Conservation (phyloP, 2,113 vertebrate genomes). For the Seriola aureovittata region DNA sequence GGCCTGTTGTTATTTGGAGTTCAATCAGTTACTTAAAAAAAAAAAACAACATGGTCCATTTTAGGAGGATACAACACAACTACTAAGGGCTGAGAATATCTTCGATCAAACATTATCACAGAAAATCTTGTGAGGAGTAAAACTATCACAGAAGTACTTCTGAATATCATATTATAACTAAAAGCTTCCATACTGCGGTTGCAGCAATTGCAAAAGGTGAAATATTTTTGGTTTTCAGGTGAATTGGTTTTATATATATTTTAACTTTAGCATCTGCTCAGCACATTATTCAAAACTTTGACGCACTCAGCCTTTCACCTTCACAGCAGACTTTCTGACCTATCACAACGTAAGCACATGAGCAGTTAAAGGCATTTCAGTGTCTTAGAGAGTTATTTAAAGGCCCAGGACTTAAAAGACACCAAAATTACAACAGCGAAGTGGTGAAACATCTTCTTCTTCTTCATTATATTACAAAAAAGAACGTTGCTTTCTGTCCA, state of each 20-base stretch:
- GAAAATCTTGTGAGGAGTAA: not conserved
- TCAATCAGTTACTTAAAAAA: not conserved
- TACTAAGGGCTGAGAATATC: not conserved
- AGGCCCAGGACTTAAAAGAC: not conserved
- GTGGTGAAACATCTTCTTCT: not conserved
- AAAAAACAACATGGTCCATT: not conserved
- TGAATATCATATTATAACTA: not conserved
- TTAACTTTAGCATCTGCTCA: conserved; percentile 35
- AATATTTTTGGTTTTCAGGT: not conserved
- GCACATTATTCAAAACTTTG: conserved; percentile 15
- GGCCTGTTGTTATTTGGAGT: not conserved
- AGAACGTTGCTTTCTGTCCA: not conserved
- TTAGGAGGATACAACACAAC: not conserved
- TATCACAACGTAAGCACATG: not conserved
- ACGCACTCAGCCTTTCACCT: not conserved
- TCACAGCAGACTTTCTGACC: conserved; percentile 3
- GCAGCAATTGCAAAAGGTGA: not conserved
- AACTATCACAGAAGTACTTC: not conserved
- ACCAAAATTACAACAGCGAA: not conserved
- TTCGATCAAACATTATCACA: not conserved
- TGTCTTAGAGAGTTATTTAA: too few relatives aligned
- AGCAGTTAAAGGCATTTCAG: not conserved
- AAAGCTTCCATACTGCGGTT: too few relatives aligned
- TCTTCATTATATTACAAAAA: not conserved
- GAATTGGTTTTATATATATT: not conserved